Conservation (phyloP, 2,888 invertebrate genomes). For the Orchesella flavescens region DNA sequence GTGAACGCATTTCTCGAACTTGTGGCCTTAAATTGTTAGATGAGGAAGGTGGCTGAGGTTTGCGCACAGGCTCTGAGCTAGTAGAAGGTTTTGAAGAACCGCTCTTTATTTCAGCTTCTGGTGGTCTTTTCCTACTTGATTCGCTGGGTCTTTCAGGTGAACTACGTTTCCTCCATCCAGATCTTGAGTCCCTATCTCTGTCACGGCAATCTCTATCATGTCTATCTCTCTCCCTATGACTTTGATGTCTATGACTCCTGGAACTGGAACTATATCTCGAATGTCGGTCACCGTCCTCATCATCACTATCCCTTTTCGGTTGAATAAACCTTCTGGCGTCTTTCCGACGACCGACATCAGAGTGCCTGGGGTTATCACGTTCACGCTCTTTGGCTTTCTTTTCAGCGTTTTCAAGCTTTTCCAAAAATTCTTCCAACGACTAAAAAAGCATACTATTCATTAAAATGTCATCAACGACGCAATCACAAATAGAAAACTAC, state of each 20-base stretch:
- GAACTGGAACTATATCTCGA: slow-evolving; percentile 24
- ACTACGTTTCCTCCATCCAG: slow-evolving; percentile 41
- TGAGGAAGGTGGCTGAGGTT: neutral
- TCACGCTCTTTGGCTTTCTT: slow-evolving; percentile 58
- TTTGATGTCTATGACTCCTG: slow-evolving; percentile 10
- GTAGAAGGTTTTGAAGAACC: neutral
- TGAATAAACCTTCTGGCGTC: slow-evolving; percentile 55
- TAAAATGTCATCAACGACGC: neutral
- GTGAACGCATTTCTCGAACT: slow-evolving; percentile 15
- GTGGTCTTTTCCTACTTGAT: neutral
- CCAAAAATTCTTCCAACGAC: slow-evolving; percentile 77
- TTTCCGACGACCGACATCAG: slow-evolving; percentile 34
- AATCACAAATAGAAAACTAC: neutral
- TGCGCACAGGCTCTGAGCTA: no score
- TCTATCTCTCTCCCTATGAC: slow-evolving; percentile 18
- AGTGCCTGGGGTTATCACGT: neutral
- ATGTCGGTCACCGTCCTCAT: slow-evolving; percentile 51
- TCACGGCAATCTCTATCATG: neutral
- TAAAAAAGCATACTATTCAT: slow-evolving; percentile 72
- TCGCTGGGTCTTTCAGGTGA: slow-evolving; percentile 7
- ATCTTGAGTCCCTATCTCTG: slow-evolving; percentile 20
- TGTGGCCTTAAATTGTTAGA: neutral
- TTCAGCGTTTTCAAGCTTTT: slow-evolving; percentile 77
- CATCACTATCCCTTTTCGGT: slow-evolving; percentile 66
- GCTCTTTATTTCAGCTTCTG: neutral